Evolutionary conservation across 2,113 vertebrate genomes (phyloP).

Genomic region (Formicarius rufipectus): DNA sequence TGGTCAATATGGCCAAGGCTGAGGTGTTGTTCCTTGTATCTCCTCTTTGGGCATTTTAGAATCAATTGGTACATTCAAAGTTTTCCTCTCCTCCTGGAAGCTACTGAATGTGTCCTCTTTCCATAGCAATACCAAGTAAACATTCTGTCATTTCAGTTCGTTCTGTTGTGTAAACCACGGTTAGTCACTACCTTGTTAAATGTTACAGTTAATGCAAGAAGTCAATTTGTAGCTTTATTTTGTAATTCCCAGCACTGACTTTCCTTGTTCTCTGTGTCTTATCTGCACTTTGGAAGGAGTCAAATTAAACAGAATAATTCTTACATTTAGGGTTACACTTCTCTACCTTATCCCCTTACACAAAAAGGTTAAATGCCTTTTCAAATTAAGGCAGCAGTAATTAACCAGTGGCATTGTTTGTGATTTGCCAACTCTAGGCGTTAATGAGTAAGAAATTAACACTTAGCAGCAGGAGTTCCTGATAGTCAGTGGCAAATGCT

Average conservation of each 20-base stretch:
- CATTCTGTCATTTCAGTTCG: not conserved
- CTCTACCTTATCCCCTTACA: not conserved
- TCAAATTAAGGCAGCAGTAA: constrained; percentile 69
- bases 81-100: not conserved
- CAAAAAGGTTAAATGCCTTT: constrained; percentile 66
- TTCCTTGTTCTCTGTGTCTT: not conserved
- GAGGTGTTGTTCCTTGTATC: too few relatives aligned
- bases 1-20: too few relatives aligned
- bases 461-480: constrained; percentile 67
- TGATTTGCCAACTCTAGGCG: constrained; percentile 57
- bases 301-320: not conserved
- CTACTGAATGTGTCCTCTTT: not conserved
- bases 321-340: constrained; percentile 35
- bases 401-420: constrained; percentile 67
- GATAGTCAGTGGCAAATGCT: constrained; percentile 56
- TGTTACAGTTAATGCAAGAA: not conserved
- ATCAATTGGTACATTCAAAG: not conserved
- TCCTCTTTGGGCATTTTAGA: too few relatives aligned
- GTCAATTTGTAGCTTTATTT: not conserved
- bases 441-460: constrained; percentile 72
- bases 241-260: not conserved
- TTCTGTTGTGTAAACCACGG: not conserved
- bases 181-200: not conserved
- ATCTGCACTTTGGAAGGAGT: not conserved
- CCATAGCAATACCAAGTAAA: not conserved